Conservation (phyloP, 2,113 vertebrate species). For the Calidris pugnax region DNA sequence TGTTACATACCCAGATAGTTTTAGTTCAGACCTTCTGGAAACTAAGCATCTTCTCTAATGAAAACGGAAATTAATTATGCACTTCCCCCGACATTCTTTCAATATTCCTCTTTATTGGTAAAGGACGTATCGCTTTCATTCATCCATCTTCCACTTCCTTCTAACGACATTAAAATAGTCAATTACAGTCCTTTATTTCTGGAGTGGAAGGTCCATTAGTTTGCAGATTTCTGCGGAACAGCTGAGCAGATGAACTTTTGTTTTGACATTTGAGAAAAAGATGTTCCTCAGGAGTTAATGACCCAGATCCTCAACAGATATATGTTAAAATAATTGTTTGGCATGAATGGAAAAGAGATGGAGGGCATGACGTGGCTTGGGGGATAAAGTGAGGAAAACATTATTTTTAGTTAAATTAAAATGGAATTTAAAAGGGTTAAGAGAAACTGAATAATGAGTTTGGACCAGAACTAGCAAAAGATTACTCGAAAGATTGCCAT, state of each 20-base stretch:
- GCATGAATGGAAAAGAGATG: background rate
- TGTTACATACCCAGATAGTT: background rate
- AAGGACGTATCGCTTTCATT: background rate
- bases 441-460: background rate
- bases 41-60: background rate
- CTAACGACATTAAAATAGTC: background rate
- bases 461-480: background rate
- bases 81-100: background rate
- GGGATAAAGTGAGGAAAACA: background rate
- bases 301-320: background rate
- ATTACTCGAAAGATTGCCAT: background rate
- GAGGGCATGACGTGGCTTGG: background rate
- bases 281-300: background rate
- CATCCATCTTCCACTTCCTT: conserved; percentile 8
- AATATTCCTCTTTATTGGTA: background rate
- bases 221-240: conserved; percentile 27
- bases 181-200: conserved; percentile 17
- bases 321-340: background rate
- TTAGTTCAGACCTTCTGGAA: conserved; percentile 1
- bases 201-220: conserved; percentile 36
- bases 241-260: background rate
- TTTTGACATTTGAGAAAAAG: conserved; percentile 20
- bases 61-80: background rate
- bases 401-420: background rate
- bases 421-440: background rate